These are phyloP conservation scores for Ornithorhynchus anatinus DNA, from an alignment of 2,113 vertebrate species.

Conservation along the genomic window DNA sequence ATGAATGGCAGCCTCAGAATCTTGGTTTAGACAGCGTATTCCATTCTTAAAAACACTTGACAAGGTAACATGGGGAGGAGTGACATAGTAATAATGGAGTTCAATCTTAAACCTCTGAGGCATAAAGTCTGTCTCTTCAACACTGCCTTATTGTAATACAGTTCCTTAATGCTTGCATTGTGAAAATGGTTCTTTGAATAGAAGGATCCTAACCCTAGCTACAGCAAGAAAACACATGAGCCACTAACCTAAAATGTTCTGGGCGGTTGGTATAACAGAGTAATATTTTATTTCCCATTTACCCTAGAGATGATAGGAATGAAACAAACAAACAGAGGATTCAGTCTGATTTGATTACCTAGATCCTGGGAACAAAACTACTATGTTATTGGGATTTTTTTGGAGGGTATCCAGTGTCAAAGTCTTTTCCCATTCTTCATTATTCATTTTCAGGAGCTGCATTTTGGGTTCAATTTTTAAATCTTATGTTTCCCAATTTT, in stretches of 20 bases:
- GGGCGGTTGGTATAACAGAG: slow-evolving; percentile 44
- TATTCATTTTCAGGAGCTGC: slow-evolving; percentile 19
- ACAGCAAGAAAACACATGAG: slow-evolving; percentile 32
- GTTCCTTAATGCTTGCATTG: neutral
- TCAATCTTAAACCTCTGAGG: slow-evolving; percentile 10
- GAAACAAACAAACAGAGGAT: slow-evolving; percentile 35
- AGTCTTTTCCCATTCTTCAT: slow-evolving; percentile 4
- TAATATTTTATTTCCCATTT: no score
- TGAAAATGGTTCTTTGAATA: slow-evolving; percentile 26
- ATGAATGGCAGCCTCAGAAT: slow-evolving; percentile 36
- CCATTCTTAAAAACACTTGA: slow-evolving; percentile 43
- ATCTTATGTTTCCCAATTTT: slow-evolving; percentile 18
- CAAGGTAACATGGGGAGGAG: slow-evolving; percentile 22
- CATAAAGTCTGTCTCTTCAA: neutral
- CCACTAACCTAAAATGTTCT: slow-evolving; percentile 43
- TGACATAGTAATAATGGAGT: slow-evolving; percentile 9
- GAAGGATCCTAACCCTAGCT: neutral
- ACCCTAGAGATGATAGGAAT: slow-evolving; percentile 26
- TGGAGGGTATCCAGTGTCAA: neutral
- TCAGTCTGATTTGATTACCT: slow-evolving; percentile 50
- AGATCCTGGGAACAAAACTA: slow-evolving; percentile 55
- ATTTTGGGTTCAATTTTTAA: slow-evolving; percentile 14
- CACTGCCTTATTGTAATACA: slow-evolving; percentile 19
- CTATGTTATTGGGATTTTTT: slow-evolving; percentile 6
- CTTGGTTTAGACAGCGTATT: slow-evolving; percentile 46